Percentiles rank a stretch among this genome's conserved stretches.
Evolutionary conservation across 1,140 invertebrate species (phyloP).

Genomic region (Megalonaias nervosa): DNA sequence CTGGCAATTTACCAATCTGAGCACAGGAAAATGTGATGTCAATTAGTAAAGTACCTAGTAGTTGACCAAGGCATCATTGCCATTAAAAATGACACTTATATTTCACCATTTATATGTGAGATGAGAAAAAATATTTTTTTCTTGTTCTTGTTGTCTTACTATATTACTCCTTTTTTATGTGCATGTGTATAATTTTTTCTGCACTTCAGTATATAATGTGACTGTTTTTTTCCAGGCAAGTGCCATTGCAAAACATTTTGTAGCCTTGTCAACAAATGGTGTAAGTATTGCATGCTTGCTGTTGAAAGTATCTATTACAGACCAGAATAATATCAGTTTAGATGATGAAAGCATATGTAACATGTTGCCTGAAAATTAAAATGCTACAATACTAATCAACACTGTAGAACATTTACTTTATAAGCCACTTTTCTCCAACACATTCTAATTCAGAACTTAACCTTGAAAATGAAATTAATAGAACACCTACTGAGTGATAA

Average conservation of each 20-base stretch:
- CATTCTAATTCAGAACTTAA: too few species aligned
- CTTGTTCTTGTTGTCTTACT: background rate
- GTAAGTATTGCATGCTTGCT: conserved; percentile 59
- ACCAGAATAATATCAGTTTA: too few species aligned
- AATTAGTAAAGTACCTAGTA: background rate
- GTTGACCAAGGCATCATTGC: background rate
- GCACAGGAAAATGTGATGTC: background rate
- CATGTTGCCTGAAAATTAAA: too few species aligned
- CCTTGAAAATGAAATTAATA: too few species aligned
- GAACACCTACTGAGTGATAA: too few species aligned
- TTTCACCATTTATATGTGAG: background rate
- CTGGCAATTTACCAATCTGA: background rate
- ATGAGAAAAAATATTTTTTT: background rate
- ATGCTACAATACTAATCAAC: too few species aligned
- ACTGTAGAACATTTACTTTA: too few species aligned
- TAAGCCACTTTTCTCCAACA: too few species aligned
- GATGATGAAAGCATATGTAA: too few species aligned
- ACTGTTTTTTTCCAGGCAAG: conserved; percentile 75
- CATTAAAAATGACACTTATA: background rate
- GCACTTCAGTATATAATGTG: background rate
- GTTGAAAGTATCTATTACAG: too few species aligned
- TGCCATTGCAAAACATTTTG: conserved; percentile 97
- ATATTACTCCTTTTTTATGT: background rate
- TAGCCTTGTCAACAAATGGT: conserved; percentile 96
- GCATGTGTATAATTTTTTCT: background rate